Evolutionary conservation across 2,797 vertebrate genomes (phyloP), one percentile per base, ranked within the genome.

Genomic region (Silurus lanzhouensis): DNA sequence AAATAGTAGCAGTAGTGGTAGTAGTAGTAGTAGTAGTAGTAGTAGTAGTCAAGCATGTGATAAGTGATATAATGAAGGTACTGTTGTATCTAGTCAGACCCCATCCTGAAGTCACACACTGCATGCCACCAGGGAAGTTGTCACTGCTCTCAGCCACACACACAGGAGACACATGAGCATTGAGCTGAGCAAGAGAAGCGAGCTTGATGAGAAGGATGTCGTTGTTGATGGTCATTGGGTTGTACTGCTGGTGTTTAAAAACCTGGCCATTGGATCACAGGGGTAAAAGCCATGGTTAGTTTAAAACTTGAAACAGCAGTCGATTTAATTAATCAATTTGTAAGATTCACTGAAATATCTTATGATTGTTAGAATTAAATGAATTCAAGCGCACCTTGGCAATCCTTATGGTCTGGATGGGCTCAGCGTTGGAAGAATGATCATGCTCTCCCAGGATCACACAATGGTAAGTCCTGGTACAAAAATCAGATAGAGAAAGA

Each of bases 161-260:
- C 82, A 96, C 95, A 0, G 95, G 93, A n/a, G 94, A 93, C 48
- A 95, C 93, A 0, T 85, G 92, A 38, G 75, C 3, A 64, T 78
- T 88, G 52, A 96, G 1, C 82, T 88, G 66, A 70, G 92, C 95
- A 0, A 95, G 93, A 1, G 60, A 87, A 76, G 94, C 91, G 86
- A 98, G 92, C 89, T 97, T 97, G 91, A 97, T 90, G 87, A 97
- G 94, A 2, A 91, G 88, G 91, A 97, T 95, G 92, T 97, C 97
- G 0, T 97, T 94, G 88, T 90, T 94, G 89, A 93, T 81, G 63
- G 95, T 96, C 89, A 83, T 89, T n/a, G 82, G 0, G 86, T 91
- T 96, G 92, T 93, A 97, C 0, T 48, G 78, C 66, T 94, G 96
- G 90, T 97, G 94, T 85, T 89, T 95, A 94, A 97, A 94, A 78